phyloP scores from a whole-genome alignment of 2,113 vertebrate genomes.

The Lophotis ruficrista region DNA sequence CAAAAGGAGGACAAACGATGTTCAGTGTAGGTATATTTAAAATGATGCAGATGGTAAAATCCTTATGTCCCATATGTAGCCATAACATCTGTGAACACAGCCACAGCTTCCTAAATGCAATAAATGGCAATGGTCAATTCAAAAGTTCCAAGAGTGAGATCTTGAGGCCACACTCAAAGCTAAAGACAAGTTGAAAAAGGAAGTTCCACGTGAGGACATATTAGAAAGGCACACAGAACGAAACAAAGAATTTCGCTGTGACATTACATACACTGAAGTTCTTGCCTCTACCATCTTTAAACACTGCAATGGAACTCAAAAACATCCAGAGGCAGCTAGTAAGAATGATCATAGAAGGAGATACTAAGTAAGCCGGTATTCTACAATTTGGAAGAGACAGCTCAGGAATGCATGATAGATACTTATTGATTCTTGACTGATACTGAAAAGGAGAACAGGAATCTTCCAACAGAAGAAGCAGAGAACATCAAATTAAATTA shows the following conservation, averaged over 20 bases:
- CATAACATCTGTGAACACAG: neutral
- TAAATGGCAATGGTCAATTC: neutral
- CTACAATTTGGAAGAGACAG: neutral
- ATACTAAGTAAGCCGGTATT: neutral
- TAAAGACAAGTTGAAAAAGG: neutral
- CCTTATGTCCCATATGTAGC: neutral
- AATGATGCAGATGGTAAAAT: neutral
- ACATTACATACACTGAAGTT: neutral
- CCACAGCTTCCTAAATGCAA: neutral
- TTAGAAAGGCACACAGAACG: neutral
- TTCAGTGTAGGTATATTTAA: neutral
- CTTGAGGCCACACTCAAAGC: neutral
- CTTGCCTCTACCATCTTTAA: neutral
- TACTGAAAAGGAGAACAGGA: neutral
- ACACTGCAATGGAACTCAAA: neutral
- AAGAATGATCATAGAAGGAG: neutral
- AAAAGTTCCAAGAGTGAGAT: neutral
- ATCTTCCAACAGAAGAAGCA: neutral
- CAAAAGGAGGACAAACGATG: neutral
- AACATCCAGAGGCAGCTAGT: neutral
- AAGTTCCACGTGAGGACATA: neutral
- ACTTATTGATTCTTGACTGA: neutral
- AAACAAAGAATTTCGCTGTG: neutral
- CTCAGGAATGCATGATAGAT: neutral
- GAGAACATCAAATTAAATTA: neutral